Evolutionary conservation across 2,797 vertebrate genomes (phyloP).

Genomic region (Paguma larvata): DNA sequence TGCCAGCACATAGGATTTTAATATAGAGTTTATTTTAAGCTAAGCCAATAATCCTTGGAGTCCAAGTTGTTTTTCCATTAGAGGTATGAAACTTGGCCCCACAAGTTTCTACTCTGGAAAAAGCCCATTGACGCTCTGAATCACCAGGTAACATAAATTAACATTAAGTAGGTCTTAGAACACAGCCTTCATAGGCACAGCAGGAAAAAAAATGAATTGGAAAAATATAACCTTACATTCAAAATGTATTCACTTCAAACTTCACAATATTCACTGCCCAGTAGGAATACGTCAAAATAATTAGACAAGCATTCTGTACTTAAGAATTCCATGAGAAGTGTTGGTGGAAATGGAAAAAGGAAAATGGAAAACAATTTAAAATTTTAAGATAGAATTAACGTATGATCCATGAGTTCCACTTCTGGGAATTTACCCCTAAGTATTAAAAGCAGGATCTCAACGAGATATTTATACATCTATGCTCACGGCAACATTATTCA

Average conservation of each 20-base stretch:
- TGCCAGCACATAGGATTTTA: constrained; percentile 55
- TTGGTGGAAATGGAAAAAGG: background rate
- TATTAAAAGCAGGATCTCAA: background rate
- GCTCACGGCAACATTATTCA: background rate
- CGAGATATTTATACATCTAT: background rate
- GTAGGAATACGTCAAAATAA: constrained; percentile 72
- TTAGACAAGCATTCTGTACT: constrained; percentile 45
- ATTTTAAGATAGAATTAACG: background rate
- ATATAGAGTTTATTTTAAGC: constrained; percentile 66
- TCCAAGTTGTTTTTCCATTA: constrained; percentile 20
- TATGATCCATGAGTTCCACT: background rate
- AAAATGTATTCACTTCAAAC: constrained; percentile 23
- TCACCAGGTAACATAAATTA: constrained; percentile 69
- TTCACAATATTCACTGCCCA: constrained; percentile 29
- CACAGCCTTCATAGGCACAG: background rate
- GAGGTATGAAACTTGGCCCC: constrained; percentile 30
- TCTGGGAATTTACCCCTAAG: background rate
- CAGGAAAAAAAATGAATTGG: background rate
- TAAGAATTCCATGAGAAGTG: constrained; percentile 16
- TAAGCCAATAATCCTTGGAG: constrained; percentile 44
- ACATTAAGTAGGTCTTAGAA: constrained; percentile 45
- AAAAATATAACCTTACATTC: constrained; percentile 55
- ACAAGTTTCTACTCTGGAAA: constrained; percentile 43
- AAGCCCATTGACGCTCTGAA: background rate
- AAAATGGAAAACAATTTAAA: background rate